Base-by-base conservation (phyloP, 2,797 vertebrate species). In the Sebastes goodei region DNA sequence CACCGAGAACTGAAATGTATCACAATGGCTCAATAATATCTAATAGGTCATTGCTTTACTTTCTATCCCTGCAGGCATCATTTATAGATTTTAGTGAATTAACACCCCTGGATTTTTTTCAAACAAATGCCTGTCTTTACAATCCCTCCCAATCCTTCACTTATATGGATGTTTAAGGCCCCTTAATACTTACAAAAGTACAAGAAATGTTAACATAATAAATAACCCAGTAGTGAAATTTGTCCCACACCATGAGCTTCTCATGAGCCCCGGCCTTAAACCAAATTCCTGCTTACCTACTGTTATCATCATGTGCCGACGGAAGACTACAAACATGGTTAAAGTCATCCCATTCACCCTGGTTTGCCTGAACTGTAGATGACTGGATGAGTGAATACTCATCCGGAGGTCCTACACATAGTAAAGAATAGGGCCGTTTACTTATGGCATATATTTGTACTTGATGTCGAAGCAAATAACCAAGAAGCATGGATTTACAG, bases 401-500 rank as follows among this genome's bases (percentile, higher is more conserved):
- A 76, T 76, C 74, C 49, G 4, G 55, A 74, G 79, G 85, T 82
- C 89, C 86, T 76, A 56, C 38, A 72, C 86, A 85, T 83, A 90
- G 72, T 85, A 71, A 84, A 81, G 62, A 85, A 81, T 70, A 82
- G 83, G 89, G 79, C 82, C 84, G 17, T 86, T 88, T 88, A 89
- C 76, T 84, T 83, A 86, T 89, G 90, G 85, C 82, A 81, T 90
- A 92, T 94, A 93, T 94, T 92, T 95, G 89, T 93, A 91, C 83
- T 91, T 88, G 80, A 75, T 88, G 88, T 91, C 79, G 32, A 89
- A 89, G 86, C 86, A 89, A 92, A 91, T 94, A 95, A 93, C 90
- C 93, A 93, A 92, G 93, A 92, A 86, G 94, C 95, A 95, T 96
- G 95, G 94, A 94, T 91, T 88, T 90, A 86, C 85, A 87, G 85